Percentiles rank a stretch among this genome's conserved stretches.
Conservation (phyloP, 2,113 vertebrate species). For the Cairina moschata region DNA sequence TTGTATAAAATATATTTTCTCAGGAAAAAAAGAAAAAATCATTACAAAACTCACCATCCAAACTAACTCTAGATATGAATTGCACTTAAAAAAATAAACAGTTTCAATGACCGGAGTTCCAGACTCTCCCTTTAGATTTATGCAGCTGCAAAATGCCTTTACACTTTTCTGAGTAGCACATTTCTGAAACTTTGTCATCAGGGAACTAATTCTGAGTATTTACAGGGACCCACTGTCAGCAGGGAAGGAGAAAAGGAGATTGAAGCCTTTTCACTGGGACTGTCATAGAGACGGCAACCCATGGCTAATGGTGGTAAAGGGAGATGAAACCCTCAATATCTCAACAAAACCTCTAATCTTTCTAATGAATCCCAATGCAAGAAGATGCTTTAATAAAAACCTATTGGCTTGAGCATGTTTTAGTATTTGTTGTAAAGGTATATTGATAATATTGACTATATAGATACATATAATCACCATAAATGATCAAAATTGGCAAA, state of each 20-base stretch:
- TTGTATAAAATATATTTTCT: neutral
- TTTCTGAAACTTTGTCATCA: neutral
- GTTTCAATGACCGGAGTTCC: neutral
- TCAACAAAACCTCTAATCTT: neutral
- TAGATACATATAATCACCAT: accelerated
- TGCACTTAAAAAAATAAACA: neutral
- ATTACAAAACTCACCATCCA: neutral
- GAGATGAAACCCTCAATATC: accelerated
- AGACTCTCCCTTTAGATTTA: neutral
- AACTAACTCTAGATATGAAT: neutral
- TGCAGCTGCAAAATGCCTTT: neutral
- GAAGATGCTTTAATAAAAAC: neutral
- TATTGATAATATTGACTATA: neutral
- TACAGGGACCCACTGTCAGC: neutral
- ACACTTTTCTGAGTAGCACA: accelerated
- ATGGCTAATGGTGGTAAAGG: neutral
- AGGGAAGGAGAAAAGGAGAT: neutral
- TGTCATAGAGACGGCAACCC: neutral
- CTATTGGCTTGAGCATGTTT: neutral
- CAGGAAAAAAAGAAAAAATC: neutral
- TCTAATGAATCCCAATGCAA: neutral
- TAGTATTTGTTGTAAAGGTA: neutral
- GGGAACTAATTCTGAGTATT: neutral
- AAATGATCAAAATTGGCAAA: neutral
- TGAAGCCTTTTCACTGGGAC: neutral